These are phyloP conservation scores for Gila robusta DNA, from an alignment of 2,797 vertebrate genomes.

Conservation along the genomic window DNA sequence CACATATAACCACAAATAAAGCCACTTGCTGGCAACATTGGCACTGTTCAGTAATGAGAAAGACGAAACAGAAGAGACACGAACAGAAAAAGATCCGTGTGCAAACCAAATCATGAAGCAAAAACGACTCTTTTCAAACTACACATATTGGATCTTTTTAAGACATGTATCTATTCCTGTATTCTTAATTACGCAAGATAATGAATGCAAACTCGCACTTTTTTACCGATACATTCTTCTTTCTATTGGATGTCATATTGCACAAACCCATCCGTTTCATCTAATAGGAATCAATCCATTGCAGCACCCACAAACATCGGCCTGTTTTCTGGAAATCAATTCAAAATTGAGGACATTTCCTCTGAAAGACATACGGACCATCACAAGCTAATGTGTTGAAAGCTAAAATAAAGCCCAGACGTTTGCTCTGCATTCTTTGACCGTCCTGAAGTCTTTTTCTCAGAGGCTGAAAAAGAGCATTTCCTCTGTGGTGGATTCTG, in stretches of 20 bases:
- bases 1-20: slow-evolving; percentile 82
- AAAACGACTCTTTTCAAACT: slow-evolving; percentile 29
- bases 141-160: slow-evolving; percentile 36
- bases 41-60: slow-evolving; percentile 80
- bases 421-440: slow-evolving; percentile 15
- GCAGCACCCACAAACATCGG: slow-evolving; percentile 7
- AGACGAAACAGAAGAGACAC: slow-evolving; percentile 62
- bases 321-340: slow-evolving; percentile 17
- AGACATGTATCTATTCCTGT: slow-evolving; percentile 32
- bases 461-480: slow-evolving; percentile 25
- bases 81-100: slow-evolving; percentile 43
- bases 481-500: slow-evolving; percentile 34
- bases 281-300: slow-evolving; percentile 12
- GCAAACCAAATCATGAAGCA: slow-evolving; percentile 36
- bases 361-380: slow-evolving; percentile 30
- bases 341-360: slow-evolving; percentile 42
- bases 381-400: slow-evolving; percentile 48
- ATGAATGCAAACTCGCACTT: slow-evolving; percentile 57
- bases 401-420: slow-evolving; percentile 41
- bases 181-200: slow-evolving; percentile 40
- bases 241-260: slow-evolving; percentile 42
- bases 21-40: slow-evolving; percentile 96
- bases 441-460: slow-evolving; percentile 34
- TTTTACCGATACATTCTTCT: slow-evolving; percentile 28
- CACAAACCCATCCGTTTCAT: slow-evolving; percentile 52